These are phyloP conservation scores for Oncopodura yosiiana DNA, from an alignment of 1,140 invertebrate species.

Conservation along the genomic window DNA sequence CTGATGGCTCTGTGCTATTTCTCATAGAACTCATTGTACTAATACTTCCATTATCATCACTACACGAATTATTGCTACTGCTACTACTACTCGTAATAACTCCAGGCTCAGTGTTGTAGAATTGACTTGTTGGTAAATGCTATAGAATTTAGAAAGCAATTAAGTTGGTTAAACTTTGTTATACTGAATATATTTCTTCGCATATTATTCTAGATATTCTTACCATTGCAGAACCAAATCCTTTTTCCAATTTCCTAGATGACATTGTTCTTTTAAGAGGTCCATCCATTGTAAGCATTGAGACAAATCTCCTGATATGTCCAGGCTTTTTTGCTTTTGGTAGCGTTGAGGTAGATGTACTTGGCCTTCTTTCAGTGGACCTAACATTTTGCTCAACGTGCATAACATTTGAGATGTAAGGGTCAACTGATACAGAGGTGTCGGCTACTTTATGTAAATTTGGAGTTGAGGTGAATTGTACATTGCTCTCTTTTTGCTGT, in stretches of 20 bases:
- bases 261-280: constrained; percentile 7
- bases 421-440: background rate
- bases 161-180: background rate
- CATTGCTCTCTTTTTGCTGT: background rate
- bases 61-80: background rate
- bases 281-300: constrained; percentile 3
- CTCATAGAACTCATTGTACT: background rate
- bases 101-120: constrained; percentile 11
- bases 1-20: constrained; percentile 4
- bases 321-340: background rate
- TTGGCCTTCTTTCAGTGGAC: background rate
- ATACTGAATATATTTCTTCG: no score
- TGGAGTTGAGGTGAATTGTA: constrained; percentile 15
- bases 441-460: constrained; percentile 18
- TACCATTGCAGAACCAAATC: constrained; percentile 14
- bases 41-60: background rate
- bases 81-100: constrained; percentile 14
- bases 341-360: background rate
- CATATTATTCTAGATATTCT: no score
- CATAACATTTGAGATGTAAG: background rate
- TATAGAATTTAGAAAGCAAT: background rate
- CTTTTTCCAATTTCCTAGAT: background rate
- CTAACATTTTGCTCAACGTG: background rate
- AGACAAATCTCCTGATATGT: background rate
- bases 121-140: background rate